A percentile compares a stretch with the other conserved stretches of the same genome.
Evolutionary conservation across 1,140 invertebrate genomes (phyloP).

Genomic region (Heliconius congener): DNA sequence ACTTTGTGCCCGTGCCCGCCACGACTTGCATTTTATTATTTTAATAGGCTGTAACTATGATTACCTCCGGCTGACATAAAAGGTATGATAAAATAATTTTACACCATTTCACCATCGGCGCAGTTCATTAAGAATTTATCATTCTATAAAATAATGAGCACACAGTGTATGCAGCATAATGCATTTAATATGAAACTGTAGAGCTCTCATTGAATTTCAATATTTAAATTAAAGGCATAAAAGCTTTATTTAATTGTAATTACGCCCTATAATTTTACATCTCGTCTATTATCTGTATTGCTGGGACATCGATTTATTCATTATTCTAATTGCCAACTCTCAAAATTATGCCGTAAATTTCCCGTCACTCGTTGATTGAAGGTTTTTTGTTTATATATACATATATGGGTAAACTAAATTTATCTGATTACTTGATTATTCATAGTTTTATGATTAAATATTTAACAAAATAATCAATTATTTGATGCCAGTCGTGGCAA

Average conservation of each 20-base stretch:
- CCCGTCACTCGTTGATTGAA: background rate
- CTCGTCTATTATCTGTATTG: constrained; percentile 18
- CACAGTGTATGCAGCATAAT: constrained; percentile 38
- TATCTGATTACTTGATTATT: too few species aligned
- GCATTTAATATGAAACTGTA: constrained; percentile 53
- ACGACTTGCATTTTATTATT: too few species aligned
- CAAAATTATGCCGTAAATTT: background rate
- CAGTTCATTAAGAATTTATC: constrained; percentile 55
- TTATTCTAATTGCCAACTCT: constrained; percentile 22
- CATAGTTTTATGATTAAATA: too few species aligned
- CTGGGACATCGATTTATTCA: constrained; percentile 16
- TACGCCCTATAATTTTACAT: constrained; percentile 31
- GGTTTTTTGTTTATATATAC: background rate
- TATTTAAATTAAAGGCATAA: constrained; percentile 53
- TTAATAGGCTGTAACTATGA: constrained; percentile 1
- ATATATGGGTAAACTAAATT: background rate
- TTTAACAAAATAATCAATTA: background rate
- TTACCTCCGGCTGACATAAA: background rate
- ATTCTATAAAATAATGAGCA: constrained; percentile 53
- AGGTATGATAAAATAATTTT: constrained; percentile 19
- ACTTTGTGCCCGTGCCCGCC: too few species aligned
- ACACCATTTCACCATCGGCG: constrained; percentile 15
- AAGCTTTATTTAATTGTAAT: constrained; percentile 44
- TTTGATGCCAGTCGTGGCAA: too few species aligned
- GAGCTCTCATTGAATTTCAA: constrained; percentile 51